Evolutionary conservation across 2,888 invertebrate species (phyloP).

Genomic region (Chalcis sispes): DNA sequence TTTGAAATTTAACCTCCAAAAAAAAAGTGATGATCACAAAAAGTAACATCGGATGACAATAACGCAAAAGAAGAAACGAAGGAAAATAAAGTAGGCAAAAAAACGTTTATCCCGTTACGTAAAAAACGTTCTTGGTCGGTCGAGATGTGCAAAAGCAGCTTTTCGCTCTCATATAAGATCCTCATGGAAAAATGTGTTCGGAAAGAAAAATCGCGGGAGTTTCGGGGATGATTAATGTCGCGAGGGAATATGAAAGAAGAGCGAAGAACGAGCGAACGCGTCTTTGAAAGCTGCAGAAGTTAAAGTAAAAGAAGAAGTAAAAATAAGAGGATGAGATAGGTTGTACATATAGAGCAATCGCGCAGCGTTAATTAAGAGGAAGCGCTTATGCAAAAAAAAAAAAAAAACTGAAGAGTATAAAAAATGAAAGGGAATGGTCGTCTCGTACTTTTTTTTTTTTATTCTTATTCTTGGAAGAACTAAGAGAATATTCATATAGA

Average conservation of each 20-base stretch:
- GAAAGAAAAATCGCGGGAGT: conserved; percentile 11
- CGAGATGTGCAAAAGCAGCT: too few species aligned
- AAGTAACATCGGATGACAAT: background rate
- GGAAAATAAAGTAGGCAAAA: background rate
- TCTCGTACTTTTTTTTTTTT: too few species aligned
- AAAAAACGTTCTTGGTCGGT: conserved; percentile 27
- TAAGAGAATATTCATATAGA: too few species aligned
- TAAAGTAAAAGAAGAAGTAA: background rate
- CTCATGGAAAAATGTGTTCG: too few species aligned
- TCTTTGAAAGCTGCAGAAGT: too few species aligned
- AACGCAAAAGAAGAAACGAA: conserved; percentile 9
- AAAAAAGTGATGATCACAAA: too few species aligned
- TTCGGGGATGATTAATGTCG: conserved; percentile 42
- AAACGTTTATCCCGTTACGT: conserved; percentile 3
- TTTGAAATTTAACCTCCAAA: too few species aligned
- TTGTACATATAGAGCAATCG: conserved; percentile 12
- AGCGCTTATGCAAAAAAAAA: background rate
- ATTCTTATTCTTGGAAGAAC: too few species aligned
- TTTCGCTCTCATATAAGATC: too few species aligned
- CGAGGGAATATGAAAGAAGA: conserved; percentile 20
- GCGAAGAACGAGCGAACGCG: background rate
- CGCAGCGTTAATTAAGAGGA: conserved; percentile 47
- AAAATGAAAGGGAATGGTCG: background rate
- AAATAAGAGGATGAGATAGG: conserved; percentile 16
- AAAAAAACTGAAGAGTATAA: too few species aligned